Percentiles rank a stretch among this genome's conserved stretches.
phyloP scores from a whole-genome alignment of 2,797 vertebrate genomes.

The Lagorchestes hirsutus region DNA sequence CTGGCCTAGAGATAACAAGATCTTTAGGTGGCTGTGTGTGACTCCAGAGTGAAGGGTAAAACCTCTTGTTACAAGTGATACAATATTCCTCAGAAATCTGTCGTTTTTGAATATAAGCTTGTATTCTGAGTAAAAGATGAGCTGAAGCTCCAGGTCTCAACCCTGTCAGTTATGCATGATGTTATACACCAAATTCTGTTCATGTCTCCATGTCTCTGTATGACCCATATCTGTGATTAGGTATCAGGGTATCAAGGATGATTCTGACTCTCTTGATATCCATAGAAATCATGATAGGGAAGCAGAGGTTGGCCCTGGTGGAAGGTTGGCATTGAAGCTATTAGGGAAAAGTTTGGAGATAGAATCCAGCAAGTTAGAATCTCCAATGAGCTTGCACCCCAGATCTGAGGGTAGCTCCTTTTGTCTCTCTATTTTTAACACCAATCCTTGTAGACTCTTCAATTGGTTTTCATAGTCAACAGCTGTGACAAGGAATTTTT shows the following conservation, averaged over 20 bases:
- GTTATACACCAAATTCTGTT: too few species aligned
- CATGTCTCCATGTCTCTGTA: neutral
- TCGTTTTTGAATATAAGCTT: too few species aligned
- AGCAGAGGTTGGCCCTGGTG: neutral
- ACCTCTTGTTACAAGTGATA: too few species aligned
- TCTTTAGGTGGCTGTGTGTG: too few species aligned
- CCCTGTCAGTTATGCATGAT: too few species aligned
- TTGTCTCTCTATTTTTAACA: neutral
- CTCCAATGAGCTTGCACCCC: neutral
- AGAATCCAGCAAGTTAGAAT: neutral
- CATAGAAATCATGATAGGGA: neutral
- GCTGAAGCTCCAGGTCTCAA: neutral
- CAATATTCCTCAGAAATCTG: too few species aligned
- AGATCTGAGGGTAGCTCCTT: neutral
- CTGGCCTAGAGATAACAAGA: too few species aligned
- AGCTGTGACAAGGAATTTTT: neutral
- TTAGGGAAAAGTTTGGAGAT: neutral
- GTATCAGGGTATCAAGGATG: neutral
- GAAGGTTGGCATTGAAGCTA: neutral
- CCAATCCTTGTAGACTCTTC: neutral
- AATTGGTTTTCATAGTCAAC: neutral
- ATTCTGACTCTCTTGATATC: neutral
- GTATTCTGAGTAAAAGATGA: too few species aligned
- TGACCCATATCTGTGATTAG: neutral
- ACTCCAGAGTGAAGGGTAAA: too few species aligned